Base-by-base conservation (phyloP, 2,797 vertebrate genomes). In the Rhinoraja longicauda region DNA sequence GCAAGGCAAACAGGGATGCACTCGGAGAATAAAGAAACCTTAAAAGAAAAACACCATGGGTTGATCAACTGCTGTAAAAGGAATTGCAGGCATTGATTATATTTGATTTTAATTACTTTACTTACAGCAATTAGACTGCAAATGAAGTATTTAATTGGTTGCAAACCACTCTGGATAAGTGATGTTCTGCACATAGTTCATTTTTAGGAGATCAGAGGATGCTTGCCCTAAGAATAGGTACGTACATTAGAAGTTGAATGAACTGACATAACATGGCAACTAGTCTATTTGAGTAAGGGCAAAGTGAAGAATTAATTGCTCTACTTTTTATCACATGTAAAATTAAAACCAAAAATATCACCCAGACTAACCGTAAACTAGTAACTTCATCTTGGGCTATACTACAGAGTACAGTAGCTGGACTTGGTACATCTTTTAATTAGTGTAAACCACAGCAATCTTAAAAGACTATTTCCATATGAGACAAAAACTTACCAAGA, bases 401-500 rank as follows among this genome's bases (percentile, higher is more conserved):
- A 53, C 70, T 57, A 57, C 70, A 53, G 67, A 45, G 21, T 36
- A 12, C 39, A 57, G 24, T 53, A 53, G 24, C 5, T 13, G 7
- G 17, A 15, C 39, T 92, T 92, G 72, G 21, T 91, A 29, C 70
- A 91, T 91, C 88, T 26, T 75, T 6, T 53, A 53, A 73, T 91
- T 73, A 75, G 24, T 57, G 39, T 39, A 92, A 92, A 57, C 39
- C 36, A 75, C 70, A 72, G 90, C 26, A 75, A 73, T 92, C 70
- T 92, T 26, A 75, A 8, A 92, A 53, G 75, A 72, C 75, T 92
- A 70, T 73, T 92, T 92, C 70, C 70, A 53, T 45, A 75, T 73
- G 70, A n/a, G 39, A 73, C 53, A 70, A 53, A 92, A 92, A 75
- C 90, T 92, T 75, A 92, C 90, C 90, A 29, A 73, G 90, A 6